These are phyloP conservation scores for Pharmacophagus antenor DNA, from an alignment of 2,888 invertebrate species.

Conservation along the genomic window DNA sequence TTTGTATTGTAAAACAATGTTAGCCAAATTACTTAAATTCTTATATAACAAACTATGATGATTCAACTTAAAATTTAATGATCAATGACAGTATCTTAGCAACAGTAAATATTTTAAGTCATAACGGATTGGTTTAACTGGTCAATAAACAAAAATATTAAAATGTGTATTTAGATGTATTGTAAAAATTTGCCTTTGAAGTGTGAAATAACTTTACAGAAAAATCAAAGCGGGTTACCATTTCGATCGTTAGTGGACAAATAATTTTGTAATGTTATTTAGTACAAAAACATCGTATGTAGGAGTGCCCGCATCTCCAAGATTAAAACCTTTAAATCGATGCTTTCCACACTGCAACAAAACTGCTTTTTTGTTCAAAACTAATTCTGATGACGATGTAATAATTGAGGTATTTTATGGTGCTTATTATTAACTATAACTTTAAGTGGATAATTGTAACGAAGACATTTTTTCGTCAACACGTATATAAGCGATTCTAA, in stretches of 20 bases:
- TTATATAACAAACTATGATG: no score
- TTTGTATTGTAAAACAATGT: no score
- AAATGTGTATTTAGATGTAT: no score
- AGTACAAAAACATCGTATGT: constrained; percentile 41
- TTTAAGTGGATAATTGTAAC: no score
- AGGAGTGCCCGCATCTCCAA: constrained; percentile 55
- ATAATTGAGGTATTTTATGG: constrained; percentile 15
- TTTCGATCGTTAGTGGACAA: constrained; percentile 32
- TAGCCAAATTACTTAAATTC: no score
- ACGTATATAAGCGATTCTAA: no score
- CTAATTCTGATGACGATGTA: constrained; percentile 43
- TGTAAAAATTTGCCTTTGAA: neutral
- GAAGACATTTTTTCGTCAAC: no score
- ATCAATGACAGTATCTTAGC: neutral
- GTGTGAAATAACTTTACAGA: neutral
- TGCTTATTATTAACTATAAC: neutral
- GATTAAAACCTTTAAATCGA: constrained; percentile 43
- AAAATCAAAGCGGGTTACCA: neutral
- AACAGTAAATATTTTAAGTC: neutral
- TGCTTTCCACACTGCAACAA: constrained; percentile 67
- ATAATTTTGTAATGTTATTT: constrained; percentile 47
- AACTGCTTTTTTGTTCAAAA: constrained; percentile 57
- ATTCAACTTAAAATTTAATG: neutral
- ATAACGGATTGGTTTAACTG: neutral
- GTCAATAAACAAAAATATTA: neutral